Evolutionary conservation across 2,113 vertebrate genomes (phyloP), one percentile per base, ranked within the genome.

Genomic region (Ranitomeya variabilis): DNA sequence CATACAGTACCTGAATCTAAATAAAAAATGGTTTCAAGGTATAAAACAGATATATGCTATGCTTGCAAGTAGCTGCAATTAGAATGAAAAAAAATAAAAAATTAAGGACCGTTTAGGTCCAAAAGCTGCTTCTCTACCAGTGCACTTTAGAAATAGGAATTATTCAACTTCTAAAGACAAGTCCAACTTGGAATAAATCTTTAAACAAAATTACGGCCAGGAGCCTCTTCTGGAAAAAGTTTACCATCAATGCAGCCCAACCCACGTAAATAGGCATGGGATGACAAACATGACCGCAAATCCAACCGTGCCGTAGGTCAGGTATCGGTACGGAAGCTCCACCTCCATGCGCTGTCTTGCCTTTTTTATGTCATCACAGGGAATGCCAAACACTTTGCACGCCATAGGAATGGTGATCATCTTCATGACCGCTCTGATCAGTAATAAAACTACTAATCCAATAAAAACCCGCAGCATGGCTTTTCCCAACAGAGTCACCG

Each of bases 261-360:
- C 77, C 80, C 91, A 93, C 66, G 88, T 92, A 93, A 99, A 97
- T 77, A 99, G 54, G 52, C 93, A 93, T 37, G 98, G 98, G 59
- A 97, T 94, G 76, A 98, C 52, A 84, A 96, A 98, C 80, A 96
- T 93, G 64, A 96, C 95, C 84, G 94, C 96, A 93, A 99, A 97
- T 0, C 98, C 98, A 16, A 99, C 95, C 1, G 88, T 93, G 5
- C 96, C 96, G 0, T 99, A 99, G 0, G 98, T 98, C 0, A 98
- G 93, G 69, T 98, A 99, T n/a, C 97, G 95, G 89, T 99, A 99
- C 0, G 98, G 97, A 31, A 99, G 96, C 92, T 99, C 98, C 0
- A 99, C 96, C 88, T 98, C 96, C 96, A 97, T 97, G 93, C 97
- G 94, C 89, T 98, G 98, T 83, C 98, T 90, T 15, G 98, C 98